Conservation (phyloP, 2,888 invertebrate genomes). For the Eulithis prunata region DNA sequence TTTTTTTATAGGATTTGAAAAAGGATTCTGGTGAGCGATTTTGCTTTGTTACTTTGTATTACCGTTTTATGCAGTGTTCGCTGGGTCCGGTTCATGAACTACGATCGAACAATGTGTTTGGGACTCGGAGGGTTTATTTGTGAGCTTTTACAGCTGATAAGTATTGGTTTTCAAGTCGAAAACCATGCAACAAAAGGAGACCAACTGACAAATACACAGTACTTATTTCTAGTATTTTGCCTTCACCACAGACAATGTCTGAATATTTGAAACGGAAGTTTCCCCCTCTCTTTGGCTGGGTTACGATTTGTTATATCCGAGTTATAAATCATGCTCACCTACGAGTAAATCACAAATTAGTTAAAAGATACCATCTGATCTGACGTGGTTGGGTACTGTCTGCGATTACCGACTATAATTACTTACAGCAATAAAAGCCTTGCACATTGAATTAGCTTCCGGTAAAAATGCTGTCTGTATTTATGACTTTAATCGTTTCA, state of each 20-base stretch:
- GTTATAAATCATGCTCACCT: background rate
- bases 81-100: constrained; percentile 20
- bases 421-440: constrained; percentile 31
- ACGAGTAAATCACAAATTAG: constrained; percentile 17
- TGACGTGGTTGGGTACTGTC: constrained; percentile 10
- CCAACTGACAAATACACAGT: too few relatives aligned
- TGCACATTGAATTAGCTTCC: constrained; percentile 35
- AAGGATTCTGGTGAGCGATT: constrained; percentile 66
- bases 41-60: constrained; percentile 57
- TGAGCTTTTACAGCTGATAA: background rate
- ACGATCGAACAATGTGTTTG: constrained; percentile 12
- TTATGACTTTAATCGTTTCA: constrained; percentile 15
- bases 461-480: constrained; percentile 25
- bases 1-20: constrained; percentile 67
- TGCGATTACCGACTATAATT: constrained; percentile 28
- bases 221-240: too few relatives aligned
- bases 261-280: too few relatives aligned
- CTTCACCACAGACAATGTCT: too few relatives aligned
- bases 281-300: too few relatives aligned
- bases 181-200: too few relatives aligned
- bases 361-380: constrained; percentile 24
- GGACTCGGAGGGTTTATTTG: constrained; percentile 1
- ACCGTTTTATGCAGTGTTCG: constrained; percentile 43
- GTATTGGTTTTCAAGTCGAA: too few relatives aligned
- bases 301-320: too few relatives aligned